Percentiles rank a stretch among this genome's conserved stretches.
Conservation (phyloP, 2,797 vertebrate species). For the Fistularia commersonii region DNA sequence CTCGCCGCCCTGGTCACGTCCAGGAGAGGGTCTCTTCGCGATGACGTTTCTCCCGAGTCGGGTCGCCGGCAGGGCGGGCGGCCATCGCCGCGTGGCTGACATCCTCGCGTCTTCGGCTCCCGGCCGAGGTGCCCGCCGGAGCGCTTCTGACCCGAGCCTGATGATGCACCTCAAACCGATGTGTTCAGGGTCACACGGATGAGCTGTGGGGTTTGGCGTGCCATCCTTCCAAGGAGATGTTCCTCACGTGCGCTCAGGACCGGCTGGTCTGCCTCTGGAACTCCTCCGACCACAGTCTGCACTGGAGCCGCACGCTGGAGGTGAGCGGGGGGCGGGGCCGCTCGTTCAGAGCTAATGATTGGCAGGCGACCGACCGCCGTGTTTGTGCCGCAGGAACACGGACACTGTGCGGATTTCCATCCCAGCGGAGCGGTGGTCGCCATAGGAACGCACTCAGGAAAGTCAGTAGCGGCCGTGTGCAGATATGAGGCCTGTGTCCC, state of each 20-base stretch:
- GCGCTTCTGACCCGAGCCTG: too few relatives aligned
- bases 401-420: slow-evolving; percentile 98
- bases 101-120: too few relatives aligned
- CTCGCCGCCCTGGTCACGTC: too few relatives aligned
- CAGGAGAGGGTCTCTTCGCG: too few relatives aligned
- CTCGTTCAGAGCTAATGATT: not conserved
- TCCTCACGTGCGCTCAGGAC: slow-evolving; percentile 95
- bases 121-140: too few relatives aligned
- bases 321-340: slow-evolving; percentile 54
- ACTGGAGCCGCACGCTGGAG: slow-evolving; percentile 91
- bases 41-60: too few relatives aligned
- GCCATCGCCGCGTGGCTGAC: too few relatives aligned
- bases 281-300: slow-evolving; percentile 84
- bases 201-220: slow-evolving; percentile 95
- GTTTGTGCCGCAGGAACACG: slow-evolving; percentile 81
- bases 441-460: slow-evolving; percentile 96
- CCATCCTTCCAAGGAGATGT: slow-evolving; percentile 89
- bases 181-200: slow-evolving; percentile 90
- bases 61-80: not conserved
- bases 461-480: slow-evolving; percentile 73
- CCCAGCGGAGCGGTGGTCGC: slow-evolving; percentile 92
- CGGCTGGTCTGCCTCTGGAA: slow-evolving; percentile 95
- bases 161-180: too few relatives aligned
- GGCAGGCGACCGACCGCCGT: slow-evolving; percentile 1
- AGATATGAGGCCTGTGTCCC: too few relatives aligned